Evolutionary conservation across 2,888 invertebrate genomes (phyloP).

Genomic region (Diachrysia chrysitis): DNA sequence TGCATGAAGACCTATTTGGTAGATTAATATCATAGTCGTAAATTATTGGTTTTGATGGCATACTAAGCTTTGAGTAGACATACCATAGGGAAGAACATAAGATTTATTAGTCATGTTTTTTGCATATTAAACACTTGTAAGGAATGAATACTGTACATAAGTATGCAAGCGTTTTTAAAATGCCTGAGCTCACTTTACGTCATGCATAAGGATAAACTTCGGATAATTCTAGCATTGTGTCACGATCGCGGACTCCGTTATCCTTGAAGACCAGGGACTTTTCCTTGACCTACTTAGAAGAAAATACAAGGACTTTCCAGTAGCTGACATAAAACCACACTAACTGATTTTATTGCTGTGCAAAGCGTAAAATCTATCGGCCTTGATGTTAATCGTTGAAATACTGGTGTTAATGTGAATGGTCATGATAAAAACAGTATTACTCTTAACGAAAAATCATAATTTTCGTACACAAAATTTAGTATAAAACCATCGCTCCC

Average conservation of each 20-base stretch:
- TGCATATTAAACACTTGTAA: conserved; percentile 3
- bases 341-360: conserved; percentile 36
- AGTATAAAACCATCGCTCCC: conserved; percentile 39
- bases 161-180: conserved; percentile 26
- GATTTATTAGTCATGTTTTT: not conserved
- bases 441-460: conserved; percentile 15
- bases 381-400: conserved; percentile 38
- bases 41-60: not conserved
- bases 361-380: conserved; percentile 35
- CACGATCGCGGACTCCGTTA: conserved; percentile 48
- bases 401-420: conserved; percentile 29
- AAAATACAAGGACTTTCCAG: conserved; percentile 36
- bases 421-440: conserved; percentile 15
- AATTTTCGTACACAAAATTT: conserved; percentile 8
- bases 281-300: conserved; percentile 72
- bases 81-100: not conserved
- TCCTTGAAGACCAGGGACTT: conserved; percentile 64
- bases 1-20: conserved; percentile 26
- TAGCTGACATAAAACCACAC: conserved; percentile 34
- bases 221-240: conserved; percentile 53
- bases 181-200: conserved; percentile 25
- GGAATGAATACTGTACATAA: conserved; percentile 21
- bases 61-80: not conserved
- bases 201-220: conserved; percentile 53
- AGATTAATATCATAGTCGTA: conserved; percentile 1